Percentiles rank a stretch among this genome's conserved stretches.
Evolutionary conservation across 1,140 invertebrate genomes (phyloP).

Genomic region (Trypoxylus dichotomus): DNA sequence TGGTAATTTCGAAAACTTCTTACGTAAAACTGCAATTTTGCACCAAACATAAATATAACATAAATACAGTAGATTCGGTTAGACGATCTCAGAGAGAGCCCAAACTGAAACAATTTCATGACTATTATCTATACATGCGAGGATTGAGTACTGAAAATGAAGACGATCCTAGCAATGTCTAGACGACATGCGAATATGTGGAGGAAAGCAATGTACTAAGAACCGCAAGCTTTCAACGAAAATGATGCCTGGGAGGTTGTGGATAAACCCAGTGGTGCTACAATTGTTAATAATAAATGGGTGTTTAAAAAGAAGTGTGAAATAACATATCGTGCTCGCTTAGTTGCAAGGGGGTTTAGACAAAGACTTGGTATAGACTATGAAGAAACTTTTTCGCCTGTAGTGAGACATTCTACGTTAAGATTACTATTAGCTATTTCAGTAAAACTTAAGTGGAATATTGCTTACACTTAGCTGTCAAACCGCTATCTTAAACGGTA

Average conservation of each 20-base stretch:
- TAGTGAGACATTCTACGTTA: slow-evolving; percentile 49
- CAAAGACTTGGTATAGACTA: slow-evolving; percentile 52
- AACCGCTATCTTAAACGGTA: slow-evolving; percentile 52
- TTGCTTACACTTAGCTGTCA: slow-evolving; percentile 50
- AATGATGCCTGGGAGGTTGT: slow-evolving; percentile 52
- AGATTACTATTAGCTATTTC: slow-evolving; percentile 41
- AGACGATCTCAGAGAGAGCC: too few relatives aligned
- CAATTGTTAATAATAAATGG: slow-evolving; percentile 52
- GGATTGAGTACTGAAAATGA: too few relatives aligned
- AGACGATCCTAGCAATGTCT: slow-evolving; percentile 13
- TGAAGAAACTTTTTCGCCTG: slow-evolving; percentile 49
- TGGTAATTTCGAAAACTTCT: too few relatives aligned
- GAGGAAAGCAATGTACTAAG: slow-evolving; percentile 34
- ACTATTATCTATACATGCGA: too few relatives aligned
- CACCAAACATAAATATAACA: too few relatives aligned
- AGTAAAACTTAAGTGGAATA: slow-evolving; percentile 33
- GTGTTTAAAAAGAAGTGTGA: slow-evolving; percentile 52
- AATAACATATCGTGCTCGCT: slow-evolving; percentile 44
- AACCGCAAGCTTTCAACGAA: slow-evolving; percentile 28
- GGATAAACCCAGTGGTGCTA: slow-evolving; percentile 38
- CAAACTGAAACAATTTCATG: too few relatives aligned
- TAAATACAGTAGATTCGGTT: too few relatives aligned
- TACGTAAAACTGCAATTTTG: too few relatives aligned
- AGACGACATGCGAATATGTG: slow-evolving; percentile 4
- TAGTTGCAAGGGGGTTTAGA: slow-evolving; percentile 52